phyloP scores from a whole-genome alignment of 2,113 vertebrate species.

The Vulpes vulpes region DNA sequence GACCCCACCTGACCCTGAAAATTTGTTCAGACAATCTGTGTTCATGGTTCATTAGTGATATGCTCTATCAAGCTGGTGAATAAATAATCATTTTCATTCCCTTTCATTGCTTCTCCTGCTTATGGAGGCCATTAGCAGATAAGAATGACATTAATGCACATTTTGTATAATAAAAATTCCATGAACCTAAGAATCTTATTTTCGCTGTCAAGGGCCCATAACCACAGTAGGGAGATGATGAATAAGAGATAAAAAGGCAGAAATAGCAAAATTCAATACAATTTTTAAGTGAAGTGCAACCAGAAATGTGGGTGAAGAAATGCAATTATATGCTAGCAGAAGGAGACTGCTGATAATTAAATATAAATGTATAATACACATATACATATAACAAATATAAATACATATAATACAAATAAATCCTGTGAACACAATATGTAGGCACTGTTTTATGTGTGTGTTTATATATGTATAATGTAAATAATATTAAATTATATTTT shows the following conservation, averaged over 20 bases:
- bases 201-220: slow-evolving; percentile 68
- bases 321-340: slow-evolving; percentile 52
- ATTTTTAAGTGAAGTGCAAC: slow-evolving; percentile 60
- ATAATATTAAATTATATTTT: background rate
- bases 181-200: slow-evolving; percentile 76
- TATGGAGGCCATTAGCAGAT: slow-evolving; percentile 74
- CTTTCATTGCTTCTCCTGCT: slow-evolving; percentile 57
- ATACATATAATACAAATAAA: background rate
- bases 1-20: slow-evolving; percentile 39
- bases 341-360: slow-evolving; percentile 60
- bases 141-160: slow-evolving; percentile 77
- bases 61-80: slow-evolving; percentile 54
- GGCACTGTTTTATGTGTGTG: background rate
- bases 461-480: background rate
- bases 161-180: slow-evolving; percentile 76
- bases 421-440: background rate
- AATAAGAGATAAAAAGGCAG: slow-evolving; percentile 67
- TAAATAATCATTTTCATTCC: slow-evolving; percentile 71
- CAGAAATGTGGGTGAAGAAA: slow-evolving; percentile 54
- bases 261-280: slow-evolving; percentile 68
- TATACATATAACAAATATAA: background rate
- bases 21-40: slow-evolving; percentile 68
- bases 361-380: slow-evolving; percentile 5
- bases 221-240: slow-evolving; percentile 41
- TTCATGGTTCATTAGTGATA: slow-evolving; percentile 66